Evolutionary conservation across 2,888 invertebrate genomes (phyloP).

Genomic region (Blomia tropicalis): DNA sequence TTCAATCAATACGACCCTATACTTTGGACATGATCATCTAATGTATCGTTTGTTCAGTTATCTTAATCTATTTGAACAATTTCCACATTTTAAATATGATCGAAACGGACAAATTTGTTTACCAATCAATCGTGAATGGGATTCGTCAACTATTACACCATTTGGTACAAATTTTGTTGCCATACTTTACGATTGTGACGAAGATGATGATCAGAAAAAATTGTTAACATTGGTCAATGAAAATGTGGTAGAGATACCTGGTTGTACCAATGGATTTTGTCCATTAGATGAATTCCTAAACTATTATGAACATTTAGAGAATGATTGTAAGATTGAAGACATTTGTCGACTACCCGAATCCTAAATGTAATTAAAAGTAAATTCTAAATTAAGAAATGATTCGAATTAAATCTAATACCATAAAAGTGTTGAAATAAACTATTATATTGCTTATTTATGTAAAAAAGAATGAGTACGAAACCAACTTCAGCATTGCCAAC

Average conservation of each 20-base stretch:
- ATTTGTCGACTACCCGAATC: no score
- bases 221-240: constrained; percentile 27
- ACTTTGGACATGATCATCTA: constrained; percentile 27
- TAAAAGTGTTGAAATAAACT: no score
- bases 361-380: no score
- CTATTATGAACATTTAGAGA: not conserved
- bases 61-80: constrained; percentile 36
- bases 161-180: constrained; percentile 37
- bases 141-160: constrained; percentile 34
- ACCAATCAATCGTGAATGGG: constrained; percentile 33
- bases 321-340: not conserved
- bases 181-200: constrained; percentile 34
- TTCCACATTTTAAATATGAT: not conserved
- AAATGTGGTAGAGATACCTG: constrained; percentile 25
- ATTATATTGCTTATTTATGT: no score
- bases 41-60: not conserved
- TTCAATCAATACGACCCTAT: constrained; percentile 24
- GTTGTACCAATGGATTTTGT: constrained; percentile 26
- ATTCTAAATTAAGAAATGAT: no score
- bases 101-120: constrained; percentile 31
- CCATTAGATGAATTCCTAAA: constrained; percentile 25
- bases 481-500: no score
- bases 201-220: constrained; percentile 21
- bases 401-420: no score
- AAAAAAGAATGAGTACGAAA: no score